These are phyloP conservation scores for Taenioides sp. DNA, from an alignment of 2,797 vertebrate genomes.

Conservation along the genomic window DNA sequence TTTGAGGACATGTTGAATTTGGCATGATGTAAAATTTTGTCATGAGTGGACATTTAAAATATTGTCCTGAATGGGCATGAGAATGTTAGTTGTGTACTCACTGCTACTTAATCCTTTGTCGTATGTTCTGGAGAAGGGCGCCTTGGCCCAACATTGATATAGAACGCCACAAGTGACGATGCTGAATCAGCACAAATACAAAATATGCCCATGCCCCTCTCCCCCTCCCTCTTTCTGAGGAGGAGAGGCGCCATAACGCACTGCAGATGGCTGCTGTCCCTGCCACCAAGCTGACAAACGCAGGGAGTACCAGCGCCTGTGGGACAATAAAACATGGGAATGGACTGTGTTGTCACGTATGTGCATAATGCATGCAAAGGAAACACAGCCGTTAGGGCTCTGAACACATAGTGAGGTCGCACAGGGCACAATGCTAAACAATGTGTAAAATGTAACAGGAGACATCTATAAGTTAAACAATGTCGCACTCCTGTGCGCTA, in stretches of 20 bases:
- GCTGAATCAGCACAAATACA: slow-evolving; percentile 77
- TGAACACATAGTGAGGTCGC: background rate
- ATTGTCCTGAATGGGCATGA: slow-evolving; percentile 1
- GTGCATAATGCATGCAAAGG: slow-evolving; percentile 10
- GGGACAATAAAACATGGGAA: slow-evolving; percentile 46
- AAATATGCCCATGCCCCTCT: slow-evolving; percentile 56
- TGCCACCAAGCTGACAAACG: slow-evolving; percentile 68
- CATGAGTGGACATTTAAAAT: slow-evolving; percentile 1
- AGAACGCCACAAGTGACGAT: slow-evolving; percentile 56
- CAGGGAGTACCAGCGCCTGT: slow-evolving; percentile 18
- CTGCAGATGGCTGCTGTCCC: slow-evolving; percentile 81
- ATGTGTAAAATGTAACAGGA: slow-evolving; percentile 15
- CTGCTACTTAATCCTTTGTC: slow-evolving; percentile 25
- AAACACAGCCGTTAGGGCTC: slow-evolving; percentile 11
- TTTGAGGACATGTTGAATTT: slow-evolving; percentile 28
- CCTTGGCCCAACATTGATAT: slow-evolving; percentile 53
- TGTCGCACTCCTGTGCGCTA: slow-evolving; percentile 19
- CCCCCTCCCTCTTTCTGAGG: slow-evolving; percentile 38
- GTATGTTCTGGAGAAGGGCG: slow-evolving; percentile 46
- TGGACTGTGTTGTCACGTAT: slow-evolving; percentile 20
- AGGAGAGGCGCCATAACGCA: slow-evolving; percentile 72
- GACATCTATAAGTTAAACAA: background rate
- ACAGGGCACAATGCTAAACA: slow-evolving; percentile 7
- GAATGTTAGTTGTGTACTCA: slow-evolving; percentile 4
- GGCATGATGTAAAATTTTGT: slow-evolving; percentile 10